Conservation (phyloP, 2,113 vertebrate species). For the Chlorodrepanis virens region DNA sequence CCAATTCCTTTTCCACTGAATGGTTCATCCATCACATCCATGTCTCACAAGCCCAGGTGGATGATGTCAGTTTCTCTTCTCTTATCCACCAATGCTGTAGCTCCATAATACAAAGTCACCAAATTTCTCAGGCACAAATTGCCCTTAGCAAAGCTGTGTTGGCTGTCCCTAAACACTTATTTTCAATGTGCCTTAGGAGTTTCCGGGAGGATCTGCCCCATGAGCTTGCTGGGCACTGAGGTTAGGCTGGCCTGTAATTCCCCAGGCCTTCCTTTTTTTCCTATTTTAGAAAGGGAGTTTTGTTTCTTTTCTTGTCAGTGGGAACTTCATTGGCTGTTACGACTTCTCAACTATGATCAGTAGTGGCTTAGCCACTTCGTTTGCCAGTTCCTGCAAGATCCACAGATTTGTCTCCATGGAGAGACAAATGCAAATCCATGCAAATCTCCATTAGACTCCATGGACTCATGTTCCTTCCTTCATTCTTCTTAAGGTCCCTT, state of each 20-base stretch:
- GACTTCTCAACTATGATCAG: accelerated
- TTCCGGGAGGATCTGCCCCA: not conserved
- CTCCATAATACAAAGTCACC: not conserved
- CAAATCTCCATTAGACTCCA: no score
- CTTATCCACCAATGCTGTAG: not conserved
- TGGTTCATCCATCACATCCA: not conserved
- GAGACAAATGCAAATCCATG: no score
- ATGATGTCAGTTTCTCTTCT: not conserved
- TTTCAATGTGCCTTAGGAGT: not conserved
- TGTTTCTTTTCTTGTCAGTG: not conserved
- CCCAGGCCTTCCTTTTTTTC: not conserved
- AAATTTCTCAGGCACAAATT: not conserved
- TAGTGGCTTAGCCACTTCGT: not conserved
- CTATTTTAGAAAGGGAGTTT: not conserved
- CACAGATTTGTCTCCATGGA: not conserved
- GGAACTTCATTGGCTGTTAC: not conserved
- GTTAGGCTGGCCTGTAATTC: not conserved
- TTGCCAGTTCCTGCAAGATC: not conserved
- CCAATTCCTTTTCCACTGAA: not conserved
- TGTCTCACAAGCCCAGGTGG: not conserved
- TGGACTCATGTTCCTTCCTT: not conserved
- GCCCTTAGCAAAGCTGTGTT: not conserved
- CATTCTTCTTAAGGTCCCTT: not conserved
- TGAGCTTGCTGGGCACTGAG: not conserved
- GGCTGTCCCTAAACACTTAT: not conserved